Evolutionary conservation across 2,888 invertebrate genomes (phyloP), one percentile per base, ranked within the genome.

Genomic region (Prosapia bicincta): DNA sequence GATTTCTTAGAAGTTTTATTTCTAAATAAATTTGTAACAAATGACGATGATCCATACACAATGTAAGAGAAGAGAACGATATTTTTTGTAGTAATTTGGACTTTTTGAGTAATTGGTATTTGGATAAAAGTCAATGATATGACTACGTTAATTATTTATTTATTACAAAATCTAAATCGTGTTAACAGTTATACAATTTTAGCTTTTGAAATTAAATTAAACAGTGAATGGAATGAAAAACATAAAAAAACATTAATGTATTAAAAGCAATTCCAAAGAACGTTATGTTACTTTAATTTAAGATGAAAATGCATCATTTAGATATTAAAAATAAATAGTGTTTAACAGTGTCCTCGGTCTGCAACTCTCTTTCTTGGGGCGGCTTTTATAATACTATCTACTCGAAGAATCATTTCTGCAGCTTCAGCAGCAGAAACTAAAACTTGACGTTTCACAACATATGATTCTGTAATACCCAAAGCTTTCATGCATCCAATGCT

Each of bases 381-480:
- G 10, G 97, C 90, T 85, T 92, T 95, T 78, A 99, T 92, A 81
- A 99, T 99, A 86, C 97, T 93, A 86, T 99, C 99, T 0, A 99
- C 99, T 74, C 99, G 92, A 24, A 99, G 88, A 82, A 99, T 99
- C 95, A 99, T 97, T 87, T 99, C 99, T 0, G 99, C 98, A 0
- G 99, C 99, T 86, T 99, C 99, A 0, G 96, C 87, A 0, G 98
- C 99, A 7, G 98, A 97, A 78, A 97, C 83, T 74, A 99, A 86
- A 70, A 99, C 97, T 85, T 99, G 98, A 32, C 96, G 89, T 86
- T 99, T 99, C 7, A 99, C 99, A 30, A 95, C 95, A 87, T 93
- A 98, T 0, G 99, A 98, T 87, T 99, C 99, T 0, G 97, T 97
- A 81, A 99, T 93, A 68, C 98, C 99, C 78, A 98, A 86, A 69